Conservation (phyloP, 2,797 vertebrate species). For the Anguilla megastoma region DNA sequence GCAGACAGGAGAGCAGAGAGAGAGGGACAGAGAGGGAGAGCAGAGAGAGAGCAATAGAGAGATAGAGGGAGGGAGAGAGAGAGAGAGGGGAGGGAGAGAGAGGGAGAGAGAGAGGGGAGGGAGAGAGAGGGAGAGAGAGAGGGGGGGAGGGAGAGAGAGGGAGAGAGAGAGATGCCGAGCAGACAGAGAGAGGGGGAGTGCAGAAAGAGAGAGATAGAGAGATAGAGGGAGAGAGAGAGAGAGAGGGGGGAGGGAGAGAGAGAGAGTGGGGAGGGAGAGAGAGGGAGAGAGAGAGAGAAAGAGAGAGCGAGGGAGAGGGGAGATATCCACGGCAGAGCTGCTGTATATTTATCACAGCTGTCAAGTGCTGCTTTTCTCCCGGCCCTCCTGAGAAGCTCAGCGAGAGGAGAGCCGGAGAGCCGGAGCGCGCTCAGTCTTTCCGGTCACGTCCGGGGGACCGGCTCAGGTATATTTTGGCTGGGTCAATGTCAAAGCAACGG, state of each 20-base stretch:
- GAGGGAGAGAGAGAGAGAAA: not conserved
- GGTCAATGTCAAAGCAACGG: slow-evolving; percentile 51
- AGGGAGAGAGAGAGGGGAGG: no score
- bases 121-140: no score
- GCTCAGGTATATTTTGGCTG: slow-evolving; percentile 51
- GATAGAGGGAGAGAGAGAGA: not conserved
- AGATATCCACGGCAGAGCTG: slow-evolving; percentile 32
- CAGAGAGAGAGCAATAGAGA: not conserved
- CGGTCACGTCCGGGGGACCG: slow-evolving; percentile 45
- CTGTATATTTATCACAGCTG: slow-evolving; percentile 56
- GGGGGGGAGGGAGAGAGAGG: not conserved
- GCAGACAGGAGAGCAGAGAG: slow-evolving; percentile 5
- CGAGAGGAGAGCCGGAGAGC: slow-evolving; percentile 49
- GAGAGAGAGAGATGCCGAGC: not conserved
- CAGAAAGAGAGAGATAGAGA: not conserved
- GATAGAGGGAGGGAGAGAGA: not conserved
- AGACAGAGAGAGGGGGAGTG: slow-evolving; percentile 19
- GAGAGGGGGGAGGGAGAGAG: not conserved
- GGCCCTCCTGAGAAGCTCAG: slow-evolving; percentile 49
- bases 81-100: slow-evolving; percentile 11
- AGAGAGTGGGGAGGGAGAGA: not conserved
- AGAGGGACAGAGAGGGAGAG: not conserved
- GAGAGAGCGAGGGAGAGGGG: slow-evolving; percentile 4
- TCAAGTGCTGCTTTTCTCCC: slow-evolving; percentile 55
- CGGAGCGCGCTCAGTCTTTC: slow-evolving; percentile 41